Conservation (phyloP, 1,140 invertebrate species). For the Drosophila saltans region DNA sequence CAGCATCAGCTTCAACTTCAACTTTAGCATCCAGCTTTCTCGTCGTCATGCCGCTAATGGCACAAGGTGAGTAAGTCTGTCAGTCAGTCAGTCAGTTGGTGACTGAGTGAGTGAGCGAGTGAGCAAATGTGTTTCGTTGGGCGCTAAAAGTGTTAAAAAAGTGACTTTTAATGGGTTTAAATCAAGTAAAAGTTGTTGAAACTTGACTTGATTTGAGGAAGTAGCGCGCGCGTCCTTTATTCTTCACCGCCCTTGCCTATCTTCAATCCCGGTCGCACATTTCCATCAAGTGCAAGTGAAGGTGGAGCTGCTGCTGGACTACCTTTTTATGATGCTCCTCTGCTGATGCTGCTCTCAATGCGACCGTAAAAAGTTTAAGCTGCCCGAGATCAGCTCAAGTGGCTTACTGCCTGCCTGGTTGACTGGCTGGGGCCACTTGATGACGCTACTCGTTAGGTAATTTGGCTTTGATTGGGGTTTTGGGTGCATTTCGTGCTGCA, state of each 20-base stretch:
- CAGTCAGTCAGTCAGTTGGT: not conserved
- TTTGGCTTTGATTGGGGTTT: slow-evolving; percentile 78
- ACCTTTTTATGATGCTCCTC: slow-evolving; percentile 68
- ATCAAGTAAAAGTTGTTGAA: slow-evolving; percentile 81
- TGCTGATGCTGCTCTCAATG: slow-evolving; percentile 40
- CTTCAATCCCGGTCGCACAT: too few species aligned
- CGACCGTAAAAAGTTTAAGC: slow-evolving; percentile 77
- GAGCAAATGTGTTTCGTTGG: slow-evolving; percentile 14
- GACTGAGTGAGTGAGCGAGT: slow-evolving; percentile 11
- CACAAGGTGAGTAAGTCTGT: slow-evolving; percentile 54
- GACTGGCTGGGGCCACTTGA: slow-evolving; percentile 56
- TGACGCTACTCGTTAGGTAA: slow-evolving; percentile 76
- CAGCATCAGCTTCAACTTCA: slow-evolving; percentile 32
- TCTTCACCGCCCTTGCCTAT: not conserved
- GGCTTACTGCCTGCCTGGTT: slow-evolving; percentile 38
- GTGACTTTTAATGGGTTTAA: slow-evolving; percentile 82
- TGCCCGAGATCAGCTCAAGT: slow-evolving; percentile 72
- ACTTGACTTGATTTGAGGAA: slow-evolving; percentile 77
- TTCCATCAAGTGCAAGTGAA: slow-evolving; percentile 13
- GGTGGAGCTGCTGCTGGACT: slow-evolving; percentile 42
- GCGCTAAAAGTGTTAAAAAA: slow-evolving; percentile 76
- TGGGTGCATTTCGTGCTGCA: slow-evolving; percentile 71
- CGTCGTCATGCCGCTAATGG: slow-evolving; percentile 42
- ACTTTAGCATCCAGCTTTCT: slow-evolving; percentile 41
- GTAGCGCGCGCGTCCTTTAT: slow-evolving; percentile 17